Evolutionary conservation across 2,113 vertebrate genomes (phyloP).

Genomic region (Osmerus mordax): DNA sequence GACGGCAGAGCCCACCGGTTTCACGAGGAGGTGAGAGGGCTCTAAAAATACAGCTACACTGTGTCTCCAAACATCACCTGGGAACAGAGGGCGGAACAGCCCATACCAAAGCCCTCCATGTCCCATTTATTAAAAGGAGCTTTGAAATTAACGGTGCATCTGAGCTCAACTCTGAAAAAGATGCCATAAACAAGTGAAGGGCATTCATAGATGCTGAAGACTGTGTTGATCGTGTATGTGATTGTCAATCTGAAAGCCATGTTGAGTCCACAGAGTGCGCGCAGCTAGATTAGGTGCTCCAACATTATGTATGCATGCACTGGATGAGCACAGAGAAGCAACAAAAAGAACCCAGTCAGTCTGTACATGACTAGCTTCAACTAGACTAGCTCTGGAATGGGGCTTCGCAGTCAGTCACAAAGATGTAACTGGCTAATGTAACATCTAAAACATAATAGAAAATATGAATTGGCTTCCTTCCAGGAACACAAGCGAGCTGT

Average conservation of each 20-base stretch:
- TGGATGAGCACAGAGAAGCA: too few relatives aligned
- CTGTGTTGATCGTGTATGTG: background rate
- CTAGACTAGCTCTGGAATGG: background rate
- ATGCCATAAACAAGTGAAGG: slow-evolving; percentile 56
- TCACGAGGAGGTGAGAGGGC: slow-evolving; percentile 43
- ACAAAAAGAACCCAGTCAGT: too few relatives aligned
- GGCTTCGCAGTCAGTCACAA: too few relatives aligned
- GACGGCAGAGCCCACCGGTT: slow-evolving; percentile 37
- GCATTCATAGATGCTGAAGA: slow-evolving; percentile 36
- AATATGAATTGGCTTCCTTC: background rate
- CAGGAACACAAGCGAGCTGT: background rate
- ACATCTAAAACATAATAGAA: background rate
- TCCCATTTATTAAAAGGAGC: slow-evolving; percentile 57
- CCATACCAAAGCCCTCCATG: slow-evolving; percentile 53
- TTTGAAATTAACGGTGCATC: slow-evolving; percentile 62
- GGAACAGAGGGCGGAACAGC: slow-evolving; percentile 32
- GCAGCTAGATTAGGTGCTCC: background rate
- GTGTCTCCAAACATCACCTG: slow-evolving; percentile 25
- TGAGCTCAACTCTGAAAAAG: slow-evolving; percentile 42
- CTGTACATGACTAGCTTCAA: too few relatives aligned
- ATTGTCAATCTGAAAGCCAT: background rate
- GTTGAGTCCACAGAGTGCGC: background rate
- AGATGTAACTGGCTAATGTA: background rate
- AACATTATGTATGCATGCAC: too few relatives aligned
- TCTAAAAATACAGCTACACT: slow-evolving; percentile 31